These are phyloP conservation scores for Nomada ruficornis DNA, from an alignment of 2,888 invertebrate genomes.

Conservation along the genomic window DNA sequence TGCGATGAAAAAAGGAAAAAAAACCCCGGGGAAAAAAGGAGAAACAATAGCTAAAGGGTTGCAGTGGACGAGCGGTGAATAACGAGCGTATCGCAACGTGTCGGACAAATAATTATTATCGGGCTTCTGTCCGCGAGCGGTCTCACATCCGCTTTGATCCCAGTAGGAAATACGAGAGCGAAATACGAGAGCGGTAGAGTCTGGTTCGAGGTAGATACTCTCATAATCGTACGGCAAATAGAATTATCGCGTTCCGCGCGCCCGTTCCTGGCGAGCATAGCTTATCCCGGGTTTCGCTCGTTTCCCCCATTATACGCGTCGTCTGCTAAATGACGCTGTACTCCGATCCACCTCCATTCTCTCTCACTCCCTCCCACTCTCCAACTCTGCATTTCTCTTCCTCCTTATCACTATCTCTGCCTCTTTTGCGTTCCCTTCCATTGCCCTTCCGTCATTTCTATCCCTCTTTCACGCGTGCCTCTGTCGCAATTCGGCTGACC, in stretches of 20 bases:
- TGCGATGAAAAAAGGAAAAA: conserved; percentile 16
- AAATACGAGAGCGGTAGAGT: conserved; percentile 74
- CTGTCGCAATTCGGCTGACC: conserved; percentile 39
- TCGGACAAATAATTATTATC: conserved; percentile 81
- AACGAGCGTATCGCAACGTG: conserved; percentile 75
- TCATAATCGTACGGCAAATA: conserved; percentile 83
- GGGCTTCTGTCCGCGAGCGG: conserved; percentile 76
- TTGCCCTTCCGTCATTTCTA: conserved; percentile 11
- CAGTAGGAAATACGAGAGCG: conserved; percentile 76
- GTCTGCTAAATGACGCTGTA: conserved; percentile 72
- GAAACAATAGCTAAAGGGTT: conserved; percentile 43
- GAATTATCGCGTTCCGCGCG: conserved; percentile 82
- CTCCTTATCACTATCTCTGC: background rate
- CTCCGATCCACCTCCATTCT: conserved; percentile 57
- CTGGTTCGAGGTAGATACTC: conserved; percentile 82
- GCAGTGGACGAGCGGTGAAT: conserved; percentile 59
- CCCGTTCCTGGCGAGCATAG: conserved; percentile 65
- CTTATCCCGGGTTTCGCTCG: conserved; percentile 73
- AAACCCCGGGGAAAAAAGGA: conserved; percentile 4
- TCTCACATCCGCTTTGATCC: conserved; percentile 77
- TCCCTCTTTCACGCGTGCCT: conserved; percentile 29
- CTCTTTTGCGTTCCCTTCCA: conserved; percentile 17
- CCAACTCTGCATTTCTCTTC: background rate
- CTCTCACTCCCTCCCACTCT: background rate
- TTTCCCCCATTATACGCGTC: conserved; percentile 74